A percentile compares a stretch with the other conserved stretches of the same genome.
These are phyloP conservation scores for Scolopax mira DNA, from an alignment of 2,113 vertebrate species.

Conservation along the genomic window DNA sequence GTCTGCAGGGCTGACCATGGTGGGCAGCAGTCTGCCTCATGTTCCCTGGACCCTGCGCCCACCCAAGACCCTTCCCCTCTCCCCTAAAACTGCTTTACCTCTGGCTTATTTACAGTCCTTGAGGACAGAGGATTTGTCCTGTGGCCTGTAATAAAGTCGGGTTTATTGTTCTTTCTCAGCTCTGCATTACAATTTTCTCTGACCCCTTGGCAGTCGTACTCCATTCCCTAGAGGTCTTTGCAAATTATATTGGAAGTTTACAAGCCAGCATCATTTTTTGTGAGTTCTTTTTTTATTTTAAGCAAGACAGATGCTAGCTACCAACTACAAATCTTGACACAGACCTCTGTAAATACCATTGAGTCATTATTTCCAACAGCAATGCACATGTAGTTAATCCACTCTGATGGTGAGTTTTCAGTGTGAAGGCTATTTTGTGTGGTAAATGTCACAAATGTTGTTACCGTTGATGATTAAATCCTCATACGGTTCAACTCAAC, in stretches of 20 bases:
- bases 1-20: not conserved
- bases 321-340: too few relatives aligned
- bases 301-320: not conserved
- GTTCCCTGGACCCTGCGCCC: fast-evolving
- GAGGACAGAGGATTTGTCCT: not conserved
- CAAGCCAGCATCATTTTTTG: not conserved
- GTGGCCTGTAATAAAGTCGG: not conserved
- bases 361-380: not conserved
- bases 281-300: not conserved
- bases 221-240: not conserved
- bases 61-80: not conserved
- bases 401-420: not conserved
- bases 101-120: not conserved
- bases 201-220: not conserved
- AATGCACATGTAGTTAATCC: not conserved
- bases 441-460: not conserved
- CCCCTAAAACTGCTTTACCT: not conserved
- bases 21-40: not conserved
- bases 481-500: not conserved
- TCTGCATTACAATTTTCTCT: not conserved
- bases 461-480: not conserved
- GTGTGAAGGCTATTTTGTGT: not conserved
- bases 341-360: not conserved
- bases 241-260: not conserved
- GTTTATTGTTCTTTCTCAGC: not conserved